Percentiles rank a stretch among this genome's conserved stretches.
Evolutionary conservation across 2,797 vertebrate species (phyloP).

Genomic region (Trachops cirrhosus): DNA sequence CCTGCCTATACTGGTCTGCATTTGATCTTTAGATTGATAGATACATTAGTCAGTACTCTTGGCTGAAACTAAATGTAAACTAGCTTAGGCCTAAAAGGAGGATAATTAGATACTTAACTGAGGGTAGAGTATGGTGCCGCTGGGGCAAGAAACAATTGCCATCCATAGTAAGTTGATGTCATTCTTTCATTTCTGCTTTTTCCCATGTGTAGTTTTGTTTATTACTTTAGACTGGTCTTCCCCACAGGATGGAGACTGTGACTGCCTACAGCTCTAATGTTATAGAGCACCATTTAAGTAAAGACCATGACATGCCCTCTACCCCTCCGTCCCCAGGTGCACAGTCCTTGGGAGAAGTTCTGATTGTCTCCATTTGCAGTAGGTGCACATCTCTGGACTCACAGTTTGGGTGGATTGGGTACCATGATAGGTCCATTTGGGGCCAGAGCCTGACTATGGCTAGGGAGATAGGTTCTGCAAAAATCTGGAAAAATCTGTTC

Average conservation of each 20-base stretch:
- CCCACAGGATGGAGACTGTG: neutral
- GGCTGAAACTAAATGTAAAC: neutral
- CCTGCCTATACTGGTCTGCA: neutral
- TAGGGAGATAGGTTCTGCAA: neutral
- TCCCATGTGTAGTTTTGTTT: neutral
- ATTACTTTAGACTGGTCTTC: neutral
- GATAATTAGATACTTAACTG: neutral
- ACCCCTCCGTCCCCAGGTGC: neutral
- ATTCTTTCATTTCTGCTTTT: neutral
- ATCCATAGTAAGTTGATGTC: neutral
- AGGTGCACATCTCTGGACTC: neutral
- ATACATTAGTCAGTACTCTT: neutral
- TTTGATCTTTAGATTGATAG: neutral
- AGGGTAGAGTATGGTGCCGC: fast-evolving
- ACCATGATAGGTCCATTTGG: neutral
- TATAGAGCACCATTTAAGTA: neutral
- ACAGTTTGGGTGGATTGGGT: neutral
- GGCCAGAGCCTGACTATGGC: neutral
- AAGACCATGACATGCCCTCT: neutral
- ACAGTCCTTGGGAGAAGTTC: neutral
- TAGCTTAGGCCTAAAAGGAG: neutral
- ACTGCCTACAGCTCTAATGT: neutral
- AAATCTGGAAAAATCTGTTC: neutral
- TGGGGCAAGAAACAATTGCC: neutral
- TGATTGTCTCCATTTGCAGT: neutral